Conservation (phyloP, 2,797 vertebrate species). For the Onychomys arenicola region DNA sequence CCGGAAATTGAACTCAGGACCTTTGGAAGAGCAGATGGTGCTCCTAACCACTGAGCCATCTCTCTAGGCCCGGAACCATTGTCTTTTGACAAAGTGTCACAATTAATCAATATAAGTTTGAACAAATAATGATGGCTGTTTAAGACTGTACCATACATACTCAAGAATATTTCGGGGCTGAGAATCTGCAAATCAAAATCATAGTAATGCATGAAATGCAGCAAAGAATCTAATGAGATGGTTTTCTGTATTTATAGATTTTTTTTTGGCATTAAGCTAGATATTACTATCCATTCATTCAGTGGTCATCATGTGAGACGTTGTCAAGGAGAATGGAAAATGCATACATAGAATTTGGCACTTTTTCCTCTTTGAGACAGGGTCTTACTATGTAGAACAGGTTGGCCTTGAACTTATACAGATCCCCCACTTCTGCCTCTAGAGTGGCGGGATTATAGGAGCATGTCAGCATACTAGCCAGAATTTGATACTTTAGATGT, state of each 20-base stretch:
- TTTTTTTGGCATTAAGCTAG: background rate
- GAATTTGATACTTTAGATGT: background rate
- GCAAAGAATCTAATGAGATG: background rate
- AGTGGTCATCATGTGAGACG: background rate
- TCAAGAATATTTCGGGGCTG: background rate
- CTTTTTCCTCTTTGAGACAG: background rate
- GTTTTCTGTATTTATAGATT: constrained; percentile 11
- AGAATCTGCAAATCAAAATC: background rate
- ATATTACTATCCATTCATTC: background rate
- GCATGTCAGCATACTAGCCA: background rate
- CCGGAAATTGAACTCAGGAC: too few relatives aligned
- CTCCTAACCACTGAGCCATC: too few relatives aligned
- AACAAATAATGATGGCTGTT: background rate
- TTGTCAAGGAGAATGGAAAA: background rate
- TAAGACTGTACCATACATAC: background rate
- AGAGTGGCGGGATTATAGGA: background rate
- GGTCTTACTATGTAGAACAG: background rate
- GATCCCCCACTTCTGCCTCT: background rate
- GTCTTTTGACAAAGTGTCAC: background rate
- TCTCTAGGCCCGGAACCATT: constrained; percentile 19
- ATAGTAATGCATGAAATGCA: background rate
- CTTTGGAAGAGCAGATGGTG: too few relatives aligned
- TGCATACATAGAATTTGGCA: background rate
- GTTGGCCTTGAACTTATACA: background rate
- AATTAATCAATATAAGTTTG: background rate